Percentiles rank a stretch among this genome's conserved stretches.
These are phyloP conservation scores for Hoplias malabaricus DNA, from an alignment of 2,113 vertebrate species.

Conservation along the genomic window DNA sequence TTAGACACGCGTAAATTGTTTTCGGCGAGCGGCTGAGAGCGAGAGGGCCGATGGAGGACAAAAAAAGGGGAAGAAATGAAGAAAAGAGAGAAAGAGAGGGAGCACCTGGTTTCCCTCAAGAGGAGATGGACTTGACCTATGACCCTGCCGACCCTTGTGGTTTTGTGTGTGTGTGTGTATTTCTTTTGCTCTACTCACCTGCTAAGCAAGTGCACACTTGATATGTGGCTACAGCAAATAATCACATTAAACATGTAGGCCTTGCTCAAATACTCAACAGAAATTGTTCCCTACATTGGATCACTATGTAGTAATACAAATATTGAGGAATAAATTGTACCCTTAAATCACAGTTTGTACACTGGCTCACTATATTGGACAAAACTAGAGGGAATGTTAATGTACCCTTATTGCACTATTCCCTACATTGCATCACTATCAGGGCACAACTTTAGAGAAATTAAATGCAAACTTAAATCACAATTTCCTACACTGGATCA, in stretches of 20 bases:
- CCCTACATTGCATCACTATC: not conserved
- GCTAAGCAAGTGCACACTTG: not conserved
- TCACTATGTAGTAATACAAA: not conserved
- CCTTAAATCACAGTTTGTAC: not conserved
- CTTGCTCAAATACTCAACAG: not conserved
- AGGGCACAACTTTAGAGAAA: not conserved
- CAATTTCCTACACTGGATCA: no score
- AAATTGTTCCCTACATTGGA: not conserved
- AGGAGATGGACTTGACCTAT: conserved; percentile 81
- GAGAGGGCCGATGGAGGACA: conserved; percentile 14
- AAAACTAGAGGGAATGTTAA: not conserved
- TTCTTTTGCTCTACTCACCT: conserved; percentile 57
- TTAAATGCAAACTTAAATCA: not conserved
- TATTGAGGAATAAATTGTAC: not conserved
- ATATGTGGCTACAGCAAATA: not conserved
- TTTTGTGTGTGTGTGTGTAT: conserved; percentile 41
- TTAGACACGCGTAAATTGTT: conserved; percentile 63
- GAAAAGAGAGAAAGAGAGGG: conserved; percentile 60
- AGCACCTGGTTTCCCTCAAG: conserved; percentile 78
- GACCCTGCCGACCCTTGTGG: not conserved
- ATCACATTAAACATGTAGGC: not conserved
- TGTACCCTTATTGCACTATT: not conserved
- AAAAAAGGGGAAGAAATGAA: not conserved
- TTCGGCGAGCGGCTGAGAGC: conserved; percentile 28
- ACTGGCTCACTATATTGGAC: not conserved